Evolutionary conservation across 2,888 invertebrate genomes (phyloP).

Genomic region (Xiphydria camelus): DNA sequence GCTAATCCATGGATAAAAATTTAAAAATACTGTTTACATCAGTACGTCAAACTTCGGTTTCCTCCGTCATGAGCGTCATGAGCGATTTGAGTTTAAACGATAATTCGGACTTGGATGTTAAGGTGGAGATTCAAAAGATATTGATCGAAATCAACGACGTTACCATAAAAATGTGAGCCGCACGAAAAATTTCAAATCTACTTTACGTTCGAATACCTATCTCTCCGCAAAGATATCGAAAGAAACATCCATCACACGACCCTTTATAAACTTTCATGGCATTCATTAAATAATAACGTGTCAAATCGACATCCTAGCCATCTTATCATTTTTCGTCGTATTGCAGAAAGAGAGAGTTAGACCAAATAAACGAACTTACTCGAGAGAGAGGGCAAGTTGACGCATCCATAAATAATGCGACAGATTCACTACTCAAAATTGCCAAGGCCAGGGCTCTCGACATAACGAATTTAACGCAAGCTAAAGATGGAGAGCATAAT

Average conservation of each 20-base stretch:
- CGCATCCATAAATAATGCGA: slow-evolving; percentile 22
- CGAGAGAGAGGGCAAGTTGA: slow-evolving; percentile 28
- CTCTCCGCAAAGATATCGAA: no score
- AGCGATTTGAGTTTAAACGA: no score
- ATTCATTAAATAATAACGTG: background rate
- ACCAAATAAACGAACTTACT: slow-evolving; percentile 29
- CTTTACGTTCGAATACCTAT: no score
- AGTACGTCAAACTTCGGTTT: no score
- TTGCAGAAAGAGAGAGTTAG: slow-evolving; percentile 35
- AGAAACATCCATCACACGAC: no score
- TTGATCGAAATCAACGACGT: slow-evolving; percentile 25
- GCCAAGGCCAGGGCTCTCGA: slow-evolving; percentile 20
- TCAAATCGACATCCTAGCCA: background rate
- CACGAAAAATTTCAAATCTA: background rate
- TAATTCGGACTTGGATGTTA: slow-evolving; percentile 8
- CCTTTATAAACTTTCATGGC: no score
- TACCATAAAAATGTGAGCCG: slow-evolving; percentile 27
- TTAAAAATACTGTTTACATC: no score
- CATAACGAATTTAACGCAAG: slow-evolving; percentile 7
- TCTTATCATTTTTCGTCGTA: background rate
- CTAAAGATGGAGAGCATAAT: slow-evolving; percentile 4
- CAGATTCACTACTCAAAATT: slow-evolving; percentile 18
- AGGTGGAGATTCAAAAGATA: slow-evolving; percentile 27
- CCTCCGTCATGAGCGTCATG: no score
- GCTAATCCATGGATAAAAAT: no score